Conservation (phyloP, 1,140 invertebrate genomes). For the Cardiocondyla obscurior region DNA sequence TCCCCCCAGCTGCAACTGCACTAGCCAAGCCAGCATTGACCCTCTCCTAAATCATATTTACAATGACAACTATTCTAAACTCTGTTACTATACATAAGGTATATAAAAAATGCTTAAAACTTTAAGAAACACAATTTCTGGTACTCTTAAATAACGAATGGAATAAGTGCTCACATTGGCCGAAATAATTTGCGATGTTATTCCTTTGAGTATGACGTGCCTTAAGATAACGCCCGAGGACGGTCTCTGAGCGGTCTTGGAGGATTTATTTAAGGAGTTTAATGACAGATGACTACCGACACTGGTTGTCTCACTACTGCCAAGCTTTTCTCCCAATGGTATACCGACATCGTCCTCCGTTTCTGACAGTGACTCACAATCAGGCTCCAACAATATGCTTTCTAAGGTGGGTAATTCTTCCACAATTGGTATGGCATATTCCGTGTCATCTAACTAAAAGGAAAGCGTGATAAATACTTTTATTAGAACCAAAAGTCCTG, state of each 20-base stretch:
- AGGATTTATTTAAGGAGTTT: slow-evolving; percentile 81
- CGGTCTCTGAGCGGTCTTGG: slow-evolving; percentile 80
- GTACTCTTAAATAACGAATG: background rate
- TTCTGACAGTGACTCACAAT: slow-evolving; percentile 85
- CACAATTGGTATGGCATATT: slow-evolving; percentile 92
- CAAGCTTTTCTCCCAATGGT: slow-evolving; percentile 75
- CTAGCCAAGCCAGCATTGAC: slow-evolving; percentile 95
- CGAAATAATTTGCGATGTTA: slow-evolving; percentile 93
- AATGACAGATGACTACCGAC: slow-evolving; percentile 80
- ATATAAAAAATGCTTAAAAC: background rate
- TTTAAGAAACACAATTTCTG: background rate
- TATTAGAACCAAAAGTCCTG: background rate
- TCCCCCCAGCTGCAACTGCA: slow-evolving; percentile 90
- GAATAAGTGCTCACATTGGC: slow-evolving; percentile 87
- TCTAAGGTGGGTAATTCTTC: slow-evolving; percentile 92
- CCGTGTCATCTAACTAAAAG: slow-evolving; percentile 90
- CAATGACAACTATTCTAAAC: slow-evolving; percentile 2
- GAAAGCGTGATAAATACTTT: slow-evolving; percentile 37
- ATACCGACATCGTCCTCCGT: slow-evolving; percentile 85
- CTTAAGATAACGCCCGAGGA: slow-evolving; percentile 90
- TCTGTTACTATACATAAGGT: background rate
- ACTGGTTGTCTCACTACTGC: slow-evolving; percentile 80
- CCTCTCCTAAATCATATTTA: slow-evolving; percentile 86
- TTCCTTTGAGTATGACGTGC: slow-evolving; percentile 92
- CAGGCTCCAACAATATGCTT: slow-evolving; percentile 92